Conservation (phyloP, 1,140 invertebrate genomes). For the Rhizoglyphus robini region DNA sequence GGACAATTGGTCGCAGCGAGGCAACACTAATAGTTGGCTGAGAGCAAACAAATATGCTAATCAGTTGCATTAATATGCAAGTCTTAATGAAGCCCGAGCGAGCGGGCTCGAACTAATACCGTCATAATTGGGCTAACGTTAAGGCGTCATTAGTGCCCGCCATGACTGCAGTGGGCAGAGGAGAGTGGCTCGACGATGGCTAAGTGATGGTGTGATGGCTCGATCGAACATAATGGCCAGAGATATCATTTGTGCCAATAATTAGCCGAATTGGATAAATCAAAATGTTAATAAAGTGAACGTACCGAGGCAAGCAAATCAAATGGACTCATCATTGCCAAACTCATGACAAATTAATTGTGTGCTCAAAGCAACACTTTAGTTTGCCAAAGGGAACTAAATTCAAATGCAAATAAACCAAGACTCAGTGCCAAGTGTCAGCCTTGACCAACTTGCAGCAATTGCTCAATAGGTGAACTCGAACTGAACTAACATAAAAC, state of each 20-base stretch:
- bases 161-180: neutral
- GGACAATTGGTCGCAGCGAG: neutral
- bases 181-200: too few species aligned
- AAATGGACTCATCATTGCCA: too few species aligned
- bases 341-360: too few species aligned
- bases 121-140: neutral
- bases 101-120: neutral
- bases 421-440: too few species aligned
- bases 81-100: neutral
- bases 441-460: too few species aligned
- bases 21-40: neutral
- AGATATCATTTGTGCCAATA: constrained; percentile 13
- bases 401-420: too few species aligned
- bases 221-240: neutral
- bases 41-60: neutral
- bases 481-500: too few species aligned
- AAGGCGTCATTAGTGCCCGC: neutral
- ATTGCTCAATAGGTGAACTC: too few species aligned
- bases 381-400: too few species aligned
- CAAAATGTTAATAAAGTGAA: constrained; percentile 1
- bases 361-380: too few species aligned
- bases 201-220: too few species aligned
- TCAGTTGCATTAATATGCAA: neutral
- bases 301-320: too few species aligned
- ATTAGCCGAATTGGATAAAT: constrained; percentile 8